Evolutionary conservation across 1,140 invertebrate species (phyloP), one percentile per base, ranked within the genome.

Genomic region (Nomia melanderi): DNA sequence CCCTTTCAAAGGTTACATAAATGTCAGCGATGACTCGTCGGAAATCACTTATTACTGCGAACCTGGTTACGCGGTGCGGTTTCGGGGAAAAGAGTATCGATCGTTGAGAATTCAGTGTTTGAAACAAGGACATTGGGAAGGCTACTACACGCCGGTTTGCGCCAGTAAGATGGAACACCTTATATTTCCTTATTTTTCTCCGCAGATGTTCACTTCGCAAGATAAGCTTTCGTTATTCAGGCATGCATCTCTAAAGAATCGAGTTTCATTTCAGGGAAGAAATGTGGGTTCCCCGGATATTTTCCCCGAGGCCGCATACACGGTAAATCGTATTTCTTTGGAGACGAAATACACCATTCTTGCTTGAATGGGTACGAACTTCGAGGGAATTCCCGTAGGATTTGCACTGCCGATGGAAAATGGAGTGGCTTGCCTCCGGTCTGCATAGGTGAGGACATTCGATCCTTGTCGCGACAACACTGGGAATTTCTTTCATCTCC

Each of bases 241-340:
- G n/a, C n/a, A n/a, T n/a, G n/a, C n/a, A n/a, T n/a, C n/a, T n/a
- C n/a, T n/a, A n/a, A n/a, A n/a, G n/a, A n/a, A n/a, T n/a, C n/a
- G 2, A 11, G 62, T 70, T 60, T 25, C 2, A 11, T 47, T 80
- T 5, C 53, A 89, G 87, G 89, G 77, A 87, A 93, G 9, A 92
- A 90, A 36, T 95, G 95, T 86, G 93, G 93, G 1, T 93, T 92
- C 80, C 95, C 95, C 1, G 93, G 93, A n/a, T 92, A 91, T 74
- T 89, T 95, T 29, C 85, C 86, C 6, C 93, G 94, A 83, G 95
- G 94, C 11, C 88, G 88, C 50, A 85, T 94, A 20, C 86, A 89
- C 25, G 94, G 94, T 9, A 90, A 79, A 31, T 91, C 89, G 0
- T 95, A 93, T 82, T 91, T 82, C 27, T 95, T 92, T 77, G 91